Evolutionary conservation across 2,888 invertebrate genomes (phyloP).

Genomic region (Ochropacha duplaris): DNA sequence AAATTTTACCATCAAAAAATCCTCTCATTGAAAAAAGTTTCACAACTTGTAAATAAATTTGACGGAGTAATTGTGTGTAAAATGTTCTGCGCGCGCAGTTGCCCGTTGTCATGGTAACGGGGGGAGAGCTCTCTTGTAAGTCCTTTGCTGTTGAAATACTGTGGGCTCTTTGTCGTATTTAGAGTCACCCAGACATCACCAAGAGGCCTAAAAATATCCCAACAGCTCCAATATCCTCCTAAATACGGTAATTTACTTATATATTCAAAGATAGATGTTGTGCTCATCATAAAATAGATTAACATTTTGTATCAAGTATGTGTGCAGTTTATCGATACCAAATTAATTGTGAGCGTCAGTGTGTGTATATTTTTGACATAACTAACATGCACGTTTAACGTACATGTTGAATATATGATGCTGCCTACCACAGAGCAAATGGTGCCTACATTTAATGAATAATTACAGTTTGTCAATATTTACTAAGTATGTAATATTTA

Average conservation of each 20-base stretch:
- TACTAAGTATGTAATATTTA: background rate
- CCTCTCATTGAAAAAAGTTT: constrained; percentile 46
- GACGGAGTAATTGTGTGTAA: constrained; percentile 34
- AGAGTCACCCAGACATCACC: background rate
- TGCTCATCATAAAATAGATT: background rate
- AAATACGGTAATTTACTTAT: constrained; percentile 10
- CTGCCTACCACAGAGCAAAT: no score
- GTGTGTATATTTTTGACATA: background rate
- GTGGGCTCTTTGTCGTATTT: constrained; percentile 24
- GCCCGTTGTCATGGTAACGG: constrained; percentile 57
- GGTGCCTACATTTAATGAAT: background rate
- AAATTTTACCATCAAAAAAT: constrained; percentile 19
- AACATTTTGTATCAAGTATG: background rate
- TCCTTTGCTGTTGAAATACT: constrained; percentile 16
- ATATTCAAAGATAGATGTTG: background rate
- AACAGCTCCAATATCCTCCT: background rate
- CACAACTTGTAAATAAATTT: constrained; percentile 57
- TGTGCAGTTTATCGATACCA: background rate
- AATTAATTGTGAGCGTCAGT: background rate
- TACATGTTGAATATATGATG: background rate
- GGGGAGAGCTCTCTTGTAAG: constrained; percentile 25
- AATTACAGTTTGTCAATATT: background rate
- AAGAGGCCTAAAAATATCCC: background rate
- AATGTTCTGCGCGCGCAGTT: constrained; percentile 68
- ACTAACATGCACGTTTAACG: background rate